Percentiles rank a stretch among this genome's conserved stretches.
Conservation (phyloP, 2,888 invertebrate species). For the Rotaria magnacalcarata region DNA sequence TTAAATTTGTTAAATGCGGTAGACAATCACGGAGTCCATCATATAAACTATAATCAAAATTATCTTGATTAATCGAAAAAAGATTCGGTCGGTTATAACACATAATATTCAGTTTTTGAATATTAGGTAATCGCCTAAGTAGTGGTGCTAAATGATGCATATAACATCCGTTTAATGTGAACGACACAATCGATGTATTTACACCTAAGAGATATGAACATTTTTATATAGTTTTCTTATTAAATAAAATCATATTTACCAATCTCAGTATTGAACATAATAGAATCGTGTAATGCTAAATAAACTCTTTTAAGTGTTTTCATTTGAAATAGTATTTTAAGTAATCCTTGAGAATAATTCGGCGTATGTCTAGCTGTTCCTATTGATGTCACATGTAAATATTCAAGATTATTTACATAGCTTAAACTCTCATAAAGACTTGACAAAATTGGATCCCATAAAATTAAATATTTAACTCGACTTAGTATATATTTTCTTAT, state of each 20-base stretch:
- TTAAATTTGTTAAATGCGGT: background rate
- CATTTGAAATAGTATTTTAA: background rate
- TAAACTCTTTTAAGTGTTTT: background rate
- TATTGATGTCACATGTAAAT: background rate
- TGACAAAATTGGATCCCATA: background rate
- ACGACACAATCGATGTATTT: background rate
- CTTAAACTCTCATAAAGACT: background rate
- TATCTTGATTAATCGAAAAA: background rate
- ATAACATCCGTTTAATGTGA: constrained; percentile 7
- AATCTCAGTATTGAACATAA: background rate
- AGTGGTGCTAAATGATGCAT: background rate
- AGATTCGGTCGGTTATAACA: constrained; percentile 13
- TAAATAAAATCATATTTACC: background rate
- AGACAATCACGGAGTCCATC: background rate
- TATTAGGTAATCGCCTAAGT: background rate
- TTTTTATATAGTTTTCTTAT: background rate
- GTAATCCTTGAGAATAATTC: background rate
- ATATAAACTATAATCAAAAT: background rate
- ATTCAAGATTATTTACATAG: constrained; percentile 3
- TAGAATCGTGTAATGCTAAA: constrained; percentile 33
- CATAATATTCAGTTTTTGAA: background rate
- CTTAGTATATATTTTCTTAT: background rate
- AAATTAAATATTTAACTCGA: background rate
- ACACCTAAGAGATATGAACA: background rate
- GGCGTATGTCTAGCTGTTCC: background rate